Percentiles rank a stretch among this genome's conserved stretches.
phyloP scores from a whole-genome alignment of 92 coral and sea anemone genomes.

The Chrysogorgia sp. region DNA sequence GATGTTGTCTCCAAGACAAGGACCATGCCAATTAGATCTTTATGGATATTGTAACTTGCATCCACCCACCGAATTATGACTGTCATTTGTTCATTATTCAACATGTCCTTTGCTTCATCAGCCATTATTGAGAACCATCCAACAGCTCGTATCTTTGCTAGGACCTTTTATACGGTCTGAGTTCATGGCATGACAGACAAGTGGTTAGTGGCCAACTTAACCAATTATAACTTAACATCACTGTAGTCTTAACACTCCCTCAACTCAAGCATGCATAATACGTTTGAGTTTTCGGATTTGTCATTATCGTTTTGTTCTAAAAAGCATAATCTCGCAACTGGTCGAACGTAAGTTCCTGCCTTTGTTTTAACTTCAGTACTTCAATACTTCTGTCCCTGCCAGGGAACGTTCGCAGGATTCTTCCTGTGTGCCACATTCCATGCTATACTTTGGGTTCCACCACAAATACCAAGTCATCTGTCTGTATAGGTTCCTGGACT shows the following conservation, averaged over 20 bases:
- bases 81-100: not conserved
- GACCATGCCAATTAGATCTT: not conserved
- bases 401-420: slow-evolving; percentile 22
- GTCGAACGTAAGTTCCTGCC: no score
- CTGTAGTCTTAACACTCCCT: no score
- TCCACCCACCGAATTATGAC: slow-evolving; percentile 1
- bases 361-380: no score
- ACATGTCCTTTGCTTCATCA: not conserved
- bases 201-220: no score
- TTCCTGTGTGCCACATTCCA: slow-evolving; percentile 27
- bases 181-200: no score
- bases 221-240: no score
- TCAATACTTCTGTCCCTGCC: slow-evolving; percentile 52
- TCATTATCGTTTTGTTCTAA: no score
- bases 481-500: slow-evolving; percentile 2
- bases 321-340: no score
- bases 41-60: not conserved
- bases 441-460: slow-evolving; percentile 40
- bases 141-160: not conserved
- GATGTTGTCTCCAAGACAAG: not conserved
- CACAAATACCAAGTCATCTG: slow-evolving; percentile 40
- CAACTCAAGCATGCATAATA: no score
- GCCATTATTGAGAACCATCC: not conserved
- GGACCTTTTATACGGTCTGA: no score
- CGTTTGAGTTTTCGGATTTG: no score